phyloP scores from a whole-genome alignment of 2,888 invertebrate species.

The Subacronicta megacephala region DNA sequence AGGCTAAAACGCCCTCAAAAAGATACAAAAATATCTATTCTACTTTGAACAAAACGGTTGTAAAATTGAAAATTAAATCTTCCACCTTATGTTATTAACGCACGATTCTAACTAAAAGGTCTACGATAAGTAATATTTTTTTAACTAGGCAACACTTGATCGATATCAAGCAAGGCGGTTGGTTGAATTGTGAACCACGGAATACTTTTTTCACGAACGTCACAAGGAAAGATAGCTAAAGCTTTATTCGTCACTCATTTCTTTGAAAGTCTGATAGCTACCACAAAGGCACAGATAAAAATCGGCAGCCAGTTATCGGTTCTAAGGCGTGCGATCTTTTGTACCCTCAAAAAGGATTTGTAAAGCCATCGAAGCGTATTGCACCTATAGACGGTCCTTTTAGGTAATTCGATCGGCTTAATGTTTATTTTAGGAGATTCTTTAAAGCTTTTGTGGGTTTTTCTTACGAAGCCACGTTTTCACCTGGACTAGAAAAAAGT shows the following conservation, averaged over 20 bases:
- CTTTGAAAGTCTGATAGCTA: conserved; percentile 63
- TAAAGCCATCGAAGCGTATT: conserved; percentile 61
- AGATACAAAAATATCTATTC: too few relatives aligned
- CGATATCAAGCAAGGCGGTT: conserved; percentile 14
- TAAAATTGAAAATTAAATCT: too few relatives aligned
- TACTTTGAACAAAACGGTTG: too few relatives aligned
- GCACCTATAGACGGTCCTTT: conserved; percentile 54
- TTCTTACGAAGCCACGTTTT: too few relatives aligned
- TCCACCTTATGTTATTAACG: too few relatives aligned
- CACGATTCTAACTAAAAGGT: too few relatives aligned
- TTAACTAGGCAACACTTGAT: conserved; percentile 15
- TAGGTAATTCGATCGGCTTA: conserved; percentile 57
- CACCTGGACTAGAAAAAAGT: too few relatives aligned
- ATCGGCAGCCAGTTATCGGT: conserved; percentile 70
- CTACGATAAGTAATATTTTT: neutral
- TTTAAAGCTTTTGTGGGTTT: conserved; percentile 15
- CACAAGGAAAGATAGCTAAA: conserved; percentile 36
- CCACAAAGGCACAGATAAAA: conserved; percentile 70
- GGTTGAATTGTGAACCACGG: conserved; percentile 32
- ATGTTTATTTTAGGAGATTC: conserved; percentile 40
- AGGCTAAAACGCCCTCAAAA: too few relatives aligned
- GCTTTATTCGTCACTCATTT: conserved; percentile 60
- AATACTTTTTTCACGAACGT: conserved; percentile 25
- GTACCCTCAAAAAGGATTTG: conserved; percentile 66
- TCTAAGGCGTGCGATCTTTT: conserved; percentile 63